Base-by-base conservation (phyloP, 2,888 invertebrate species). In the Agriopis marginaria region DNA sequence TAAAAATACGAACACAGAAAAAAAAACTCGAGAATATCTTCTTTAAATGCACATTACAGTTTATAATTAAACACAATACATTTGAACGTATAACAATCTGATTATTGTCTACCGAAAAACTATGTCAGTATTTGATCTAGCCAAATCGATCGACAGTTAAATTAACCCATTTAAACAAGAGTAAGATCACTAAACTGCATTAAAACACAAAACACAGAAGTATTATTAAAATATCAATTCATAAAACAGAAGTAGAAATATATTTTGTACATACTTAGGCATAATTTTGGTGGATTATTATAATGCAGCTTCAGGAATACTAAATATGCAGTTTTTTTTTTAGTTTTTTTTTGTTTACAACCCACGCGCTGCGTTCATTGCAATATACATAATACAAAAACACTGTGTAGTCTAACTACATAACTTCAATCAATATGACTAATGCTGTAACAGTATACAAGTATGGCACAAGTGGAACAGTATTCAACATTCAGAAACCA, bases 331-430 rank as follows among this genome's bases (percentile, higher is more conserved):
- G 8, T n/a, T n/a, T n/a, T n/a, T n/a, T n/a, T n/a, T 45, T 7
- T 23, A 45, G 1, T 56, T 76, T 77, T 70, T 56, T 76, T 77
- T 70, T 68, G 70, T 75, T 73, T 76, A 79, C 74, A 81, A 80
- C 78, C 74, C 76, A 79, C 68, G 75, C 77, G 45, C 45, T 10
- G 8, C 45, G 11, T 32, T 72, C 77, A 79, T 81, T 80, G 77
- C 74, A 79, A 80, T 77, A 82, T 80, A 40, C n/a, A n/a, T 79
- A 83, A 81, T 82, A 85, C 76, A 83, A 75, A 83, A 75, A 80
- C 70, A 80, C 71, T 76, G 77, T 75, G 89, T 85, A 88, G 89
- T 89, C 82, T 82, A 73, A 88, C 89, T 88, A 89, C 88, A 83
- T 70, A 77, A 70, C 45, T 74, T 75, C 71, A 79, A 79, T 76